Conservation (phyloP, 2,888 invertebrate genomes). For the Cantharis lateralis region DNA sequence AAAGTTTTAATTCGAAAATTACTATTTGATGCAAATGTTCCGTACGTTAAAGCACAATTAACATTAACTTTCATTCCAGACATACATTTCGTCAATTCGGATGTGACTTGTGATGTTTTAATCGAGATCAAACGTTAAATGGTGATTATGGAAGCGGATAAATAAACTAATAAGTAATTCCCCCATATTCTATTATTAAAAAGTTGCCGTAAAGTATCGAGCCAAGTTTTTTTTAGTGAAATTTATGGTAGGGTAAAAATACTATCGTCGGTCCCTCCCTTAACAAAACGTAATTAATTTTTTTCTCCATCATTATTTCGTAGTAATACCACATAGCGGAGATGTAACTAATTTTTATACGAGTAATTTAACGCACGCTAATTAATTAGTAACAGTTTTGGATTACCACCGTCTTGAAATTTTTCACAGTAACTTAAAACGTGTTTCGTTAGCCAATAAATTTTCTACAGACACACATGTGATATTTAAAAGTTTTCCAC, state of each 20-base stretch:
- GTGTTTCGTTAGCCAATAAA: neutral
- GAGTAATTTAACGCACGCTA: neutral
- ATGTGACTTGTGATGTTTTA: neutral
- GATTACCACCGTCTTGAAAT: neutral
- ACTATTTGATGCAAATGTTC: neutral
- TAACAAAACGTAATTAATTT: neutral
- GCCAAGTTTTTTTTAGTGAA: neutral
- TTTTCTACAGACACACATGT: neutral
- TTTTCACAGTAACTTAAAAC: neutral
- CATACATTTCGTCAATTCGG: neutral
- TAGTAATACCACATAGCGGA: neutral
- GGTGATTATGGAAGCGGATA: neutral
- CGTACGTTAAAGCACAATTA: neutral
- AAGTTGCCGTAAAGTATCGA: neutral
- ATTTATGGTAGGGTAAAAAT: neutral
- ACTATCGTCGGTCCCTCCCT: neutral
- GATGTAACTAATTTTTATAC: neutral
- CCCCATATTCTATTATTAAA: neutral
- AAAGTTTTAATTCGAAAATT: neutral
- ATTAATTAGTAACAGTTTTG: neutral
- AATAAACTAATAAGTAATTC: neutral
- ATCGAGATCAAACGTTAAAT: neutral
- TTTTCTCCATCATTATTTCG: neutral
- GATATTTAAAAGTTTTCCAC: slow-evolving; percentile 19
- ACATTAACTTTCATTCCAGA: neutral